Evolutionary conservation across 1,140 invertebrate genomes (phyloP).

Genomic region (Tetraneura akinire): DNA sequence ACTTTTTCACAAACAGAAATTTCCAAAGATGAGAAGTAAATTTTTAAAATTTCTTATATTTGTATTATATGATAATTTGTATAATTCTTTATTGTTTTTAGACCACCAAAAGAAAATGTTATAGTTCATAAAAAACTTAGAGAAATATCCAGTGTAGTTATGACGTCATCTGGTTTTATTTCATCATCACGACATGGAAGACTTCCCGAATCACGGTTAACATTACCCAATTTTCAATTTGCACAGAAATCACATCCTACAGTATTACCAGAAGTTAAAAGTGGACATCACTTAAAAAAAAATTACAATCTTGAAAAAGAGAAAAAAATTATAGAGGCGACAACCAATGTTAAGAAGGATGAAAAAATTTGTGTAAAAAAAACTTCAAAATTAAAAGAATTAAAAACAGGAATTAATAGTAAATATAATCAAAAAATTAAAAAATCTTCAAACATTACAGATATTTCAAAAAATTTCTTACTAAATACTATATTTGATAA

Average conservation of each 20-base stretch:
- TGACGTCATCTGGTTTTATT: conserved; percentile 90
- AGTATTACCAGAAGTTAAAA: conserved; percentile 20
- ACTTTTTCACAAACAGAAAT: background rate
- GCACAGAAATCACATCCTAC: background rate
- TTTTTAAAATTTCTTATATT: background rate
- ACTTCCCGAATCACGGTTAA: conserved; percentile 78
- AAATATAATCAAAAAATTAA: conserved; percentile 15
- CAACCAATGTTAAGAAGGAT: background rate
- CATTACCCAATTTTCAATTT: background rate
- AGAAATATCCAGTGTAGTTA: conserved; percentile 92
- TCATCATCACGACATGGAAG: conserved; percentile 90
- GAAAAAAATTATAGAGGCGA: background rate
- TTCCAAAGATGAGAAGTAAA: background rate
- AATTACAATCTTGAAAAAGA: background rate
- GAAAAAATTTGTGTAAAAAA: conserved; percentile 2
- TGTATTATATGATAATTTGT: too few species aligned
- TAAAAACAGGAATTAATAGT: background rate
- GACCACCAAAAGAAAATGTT: background rate
- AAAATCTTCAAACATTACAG: conserved; percentile 16
- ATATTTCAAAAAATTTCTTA: conserved; percentile 25
- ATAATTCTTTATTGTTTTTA: background rate
- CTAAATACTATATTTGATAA: conserved; percentile 44
- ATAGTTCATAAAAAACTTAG: conserved; percentile 68
- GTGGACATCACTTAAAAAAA: conserved; percentile 8
- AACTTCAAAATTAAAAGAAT: background rate